Conservation (phyloP, 1,140 invertebrate species). For the Limonius californicus region DNA sequence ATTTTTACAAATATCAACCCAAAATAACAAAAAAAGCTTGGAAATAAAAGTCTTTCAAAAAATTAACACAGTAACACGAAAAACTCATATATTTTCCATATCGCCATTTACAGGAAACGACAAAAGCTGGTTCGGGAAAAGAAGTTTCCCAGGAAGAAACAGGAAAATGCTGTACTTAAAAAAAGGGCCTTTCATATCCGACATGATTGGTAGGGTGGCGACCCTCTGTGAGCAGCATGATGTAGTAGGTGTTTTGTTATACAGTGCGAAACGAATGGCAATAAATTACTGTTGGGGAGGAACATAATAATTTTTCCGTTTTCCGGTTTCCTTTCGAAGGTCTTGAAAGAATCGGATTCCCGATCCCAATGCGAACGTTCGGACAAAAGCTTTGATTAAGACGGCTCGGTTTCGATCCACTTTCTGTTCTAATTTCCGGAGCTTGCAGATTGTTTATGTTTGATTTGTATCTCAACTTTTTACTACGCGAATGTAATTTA, state of each 20-base stretch:
- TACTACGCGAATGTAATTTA: no score
- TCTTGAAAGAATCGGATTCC: neutral
- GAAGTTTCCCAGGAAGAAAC: neutral
- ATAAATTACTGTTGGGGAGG: slow-evolving; percentile 2
- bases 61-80: no score
- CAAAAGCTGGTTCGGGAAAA: neutral
- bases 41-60: no score
- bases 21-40: no score
- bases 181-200: slow-evolving; percentile 1
- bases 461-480: no score
- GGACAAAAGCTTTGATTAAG: neutral
- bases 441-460: no score
- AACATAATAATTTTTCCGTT: slow-evolving; percentile 9
- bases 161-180: neutral
- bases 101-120: no score
- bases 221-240: slow-evolving; percentile 9
- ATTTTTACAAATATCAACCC: no score
- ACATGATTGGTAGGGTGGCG: slow-evolving; percentile 10
- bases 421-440: neutral
- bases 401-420: neutral
- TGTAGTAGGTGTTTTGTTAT: slow-evolving; percentile 15
- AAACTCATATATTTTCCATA: no score
- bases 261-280: slow-evolving; percentile 14
- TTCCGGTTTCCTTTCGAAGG: neutral
- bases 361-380: neutral